Base-by-base conservation (phyloP, 2,888 invertebrate genomes). In the Timema podura region DNA sequence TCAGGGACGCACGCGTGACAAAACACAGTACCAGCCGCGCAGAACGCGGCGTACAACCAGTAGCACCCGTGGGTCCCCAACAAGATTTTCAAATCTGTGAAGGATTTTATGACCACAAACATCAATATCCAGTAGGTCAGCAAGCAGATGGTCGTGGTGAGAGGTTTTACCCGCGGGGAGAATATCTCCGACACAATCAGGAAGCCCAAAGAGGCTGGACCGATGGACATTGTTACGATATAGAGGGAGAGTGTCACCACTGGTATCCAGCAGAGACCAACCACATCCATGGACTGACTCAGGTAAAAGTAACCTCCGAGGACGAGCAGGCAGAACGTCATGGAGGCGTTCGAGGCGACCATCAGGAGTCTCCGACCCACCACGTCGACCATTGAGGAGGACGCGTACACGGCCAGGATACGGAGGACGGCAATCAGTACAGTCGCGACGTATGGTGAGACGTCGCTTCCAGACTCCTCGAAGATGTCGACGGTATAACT, bases 341-440 rank as follows among this genome's bases (percentile, higher is more conserved):
- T 79, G 0, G 76, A 66, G 5, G 78, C 54, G 48, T 82, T 82
- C 5, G 82, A 83, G 46, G 80, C 71, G 5, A 84, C 76, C 5
- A 85, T 77, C 10, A 85, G 77, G 46, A 80, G 75, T 68, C 81
- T 78, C 57, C 85, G 74, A 2, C 85, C 85, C 15, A 79, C 79
- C 49, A 77, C 77, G 74, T 85, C 85, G 5, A 80, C 79, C 5
- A 79, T 69, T 6, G 76, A 65, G 6, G 76, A 74, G 0, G 79
- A 77, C 45, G 76, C 67, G 65, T 76, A 74, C 15, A 80, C 76
- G 0, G 77, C 76, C 6, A 74, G 51, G 7, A 80, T 74, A 74
- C 81, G 84, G 0, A 84, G 80, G 3, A 77, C 73, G 0, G 82
- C 83, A 5, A 85, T 79, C 2, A 82, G 74, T 8, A 84, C 81